A percentile compares a stretch with the other conserved stretches of the same genome.
Conservation (phyloP, 2,888 invertebrate species). For the Epinotia bilunana region DNA sequence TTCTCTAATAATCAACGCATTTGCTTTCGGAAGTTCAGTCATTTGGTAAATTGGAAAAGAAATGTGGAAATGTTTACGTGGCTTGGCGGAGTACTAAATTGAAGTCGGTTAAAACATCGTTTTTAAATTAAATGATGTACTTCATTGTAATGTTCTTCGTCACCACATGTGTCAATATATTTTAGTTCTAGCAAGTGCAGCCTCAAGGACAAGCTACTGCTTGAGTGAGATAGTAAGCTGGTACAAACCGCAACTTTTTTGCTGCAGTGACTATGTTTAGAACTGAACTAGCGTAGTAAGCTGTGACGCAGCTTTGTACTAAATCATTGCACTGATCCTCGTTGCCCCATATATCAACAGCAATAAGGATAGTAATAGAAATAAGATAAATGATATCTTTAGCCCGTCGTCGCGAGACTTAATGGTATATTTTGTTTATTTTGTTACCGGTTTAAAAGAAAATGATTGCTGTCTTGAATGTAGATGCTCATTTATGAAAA, state of each 20-base stretch:
- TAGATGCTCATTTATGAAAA: background rate
- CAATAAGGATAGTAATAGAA: constrained; percentile 41
- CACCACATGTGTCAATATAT: too few relatives aligned
- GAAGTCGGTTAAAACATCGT: too few relatives aligned
- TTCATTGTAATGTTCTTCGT: too few relatives aligned
- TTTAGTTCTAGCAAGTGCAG: too few relatives aligned
- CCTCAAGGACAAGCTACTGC: too few relatives aligned
- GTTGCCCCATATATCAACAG: constrained; percentile 38
- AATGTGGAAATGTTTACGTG: too few relatives aligned
- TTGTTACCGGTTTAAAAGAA: background rate
- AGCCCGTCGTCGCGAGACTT: constrained; percentile 7
- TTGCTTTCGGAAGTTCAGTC: too few relatives aligned
- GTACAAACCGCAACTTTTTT: background rate
- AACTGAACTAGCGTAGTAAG: constrained; percentile 9
- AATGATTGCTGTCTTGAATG: background rate
- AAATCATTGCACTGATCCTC: constrained; percentile 44
- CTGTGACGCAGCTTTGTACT: constrained; percentile 21
- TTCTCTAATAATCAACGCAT: too few relatives aligned
- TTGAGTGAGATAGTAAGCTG: background rate
- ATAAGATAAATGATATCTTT: constrained; percentile 37
- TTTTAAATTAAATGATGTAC: too few relatives aligned
- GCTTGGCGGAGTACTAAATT: too few relatives aligned
- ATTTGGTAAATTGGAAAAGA: too few relatives aligned
- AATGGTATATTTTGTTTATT: constrained; percentile 17
- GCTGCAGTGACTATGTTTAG: background rate